A percentile compares a stretch with the other conserved stretches of the same genome.
These are phyloP conservation scores for Slavum lentiscoides DNA, from an alignment of 2,888 invertebrate species.

Conservation along the genomic window DNA sequence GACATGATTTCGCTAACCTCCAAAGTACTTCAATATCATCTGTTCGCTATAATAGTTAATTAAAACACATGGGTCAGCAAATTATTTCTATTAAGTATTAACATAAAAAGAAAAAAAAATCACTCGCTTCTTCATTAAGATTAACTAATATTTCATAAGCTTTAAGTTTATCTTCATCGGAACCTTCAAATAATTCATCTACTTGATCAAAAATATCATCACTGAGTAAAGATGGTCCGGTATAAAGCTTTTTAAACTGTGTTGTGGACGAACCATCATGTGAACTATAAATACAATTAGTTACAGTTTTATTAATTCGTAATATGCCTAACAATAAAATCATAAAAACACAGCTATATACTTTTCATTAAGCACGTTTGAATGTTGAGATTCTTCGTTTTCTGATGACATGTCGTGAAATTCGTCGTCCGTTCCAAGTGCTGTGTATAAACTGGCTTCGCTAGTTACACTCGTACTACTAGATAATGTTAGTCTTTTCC, in stretches of 20 bases:
- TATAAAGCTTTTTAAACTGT: slow-evolving; percentile 7
- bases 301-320: too few relatives aligned
- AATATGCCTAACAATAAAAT: not conserved
- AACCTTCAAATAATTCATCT: slow-evolving; percentile 56
- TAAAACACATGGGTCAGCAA: not conserved
- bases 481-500: slow-evolving; percentile 32
- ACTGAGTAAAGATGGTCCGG: slow-evolving; percentile 17
- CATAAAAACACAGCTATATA: slow-evolving; percentile 20
- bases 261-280: slow-evolving; percentile 53
- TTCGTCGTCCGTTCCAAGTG: slow-evolving; percentile 57
- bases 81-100: not conserved
- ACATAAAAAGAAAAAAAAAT: not conserved
- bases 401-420: slow-evolving; percentile 57
- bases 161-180: slow-evolving; percentile 55
- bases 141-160: slow-evolving; percentile 55
- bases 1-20: slow-evolving; percentile 58
- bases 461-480: slow-evolving; percentile 54
- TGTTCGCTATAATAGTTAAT: slow-evolving; percentile 53
- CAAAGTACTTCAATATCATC: slow-evolving; percentile 57
- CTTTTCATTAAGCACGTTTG: slow-evolving; percentile 22
- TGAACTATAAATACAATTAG: slow-evolving; percentile 34
- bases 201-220: slow-evolving; percentile 55
- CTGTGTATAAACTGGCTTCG: slow-evolving; percentile 56
- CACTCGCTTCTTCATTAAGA: slow-evolving; percentile 54
- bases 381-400: slow-evolving; percentile 47